Percentiles rank a stretch among this genome's conserved stretches.
Evolutionary conservation across 2,797 vertebrate species (phyloP).

Genomic region (Sylvilagus floridanus): DNA sequence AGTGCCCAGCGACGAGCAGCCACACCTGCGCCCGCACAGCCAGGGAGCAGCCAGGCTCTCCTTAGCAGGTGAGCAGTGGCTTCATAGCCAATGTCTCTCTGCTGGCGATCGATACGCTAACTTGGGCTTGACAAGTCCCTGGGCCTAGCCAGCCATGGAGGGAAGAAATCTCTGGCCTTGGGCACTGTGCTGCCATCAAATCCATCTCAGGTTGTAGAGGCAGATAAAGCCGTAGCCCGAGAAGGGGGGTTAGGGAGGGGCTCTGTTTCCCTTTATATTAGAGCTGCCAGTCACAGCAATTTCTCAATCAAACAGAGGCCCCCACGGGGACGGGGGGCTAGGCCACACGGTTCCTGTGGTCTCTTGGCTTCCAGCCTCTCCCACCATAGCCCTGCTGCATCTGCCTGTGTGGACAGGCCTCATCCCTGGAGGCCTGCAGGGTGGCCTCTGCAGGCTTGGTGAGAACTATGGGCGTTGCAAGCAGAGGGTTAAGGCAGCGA

Average conservation of each 20-base stretch:
- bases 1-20: background rate
- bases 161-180: constrained; percentile 63
- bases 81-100: background rate
- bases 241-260: background rate
- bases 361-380: background rate
- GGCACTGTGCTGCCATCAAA: background rate
- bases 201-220: constrained; percentile 43
- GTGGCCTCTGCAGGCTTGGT: background rate
- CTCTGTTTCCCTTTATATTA: constrained; percentile 63
- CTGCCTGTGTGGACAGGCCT: background rate
- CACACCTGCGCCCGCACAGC: background rate
- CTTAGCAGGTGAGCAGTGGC: background rate
- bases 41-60: background rate
- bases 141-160: constrained; percentile 14
- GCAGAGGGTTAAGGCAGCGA: background rate
- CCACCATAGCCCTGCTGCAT: background rate
- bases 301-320: constrained; percentile 66
- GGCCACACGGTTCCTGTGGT: background rate
- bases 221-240: constrained; percentile 53
- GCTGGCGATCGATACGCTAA: background rate
- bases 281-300: constrained; percentile 14
- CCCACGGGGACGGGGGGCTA: background rate
- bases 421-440: background rate
- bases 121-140: constrained; percentile 67
- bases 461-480: background rate